Base-by-base conservation (phyloP, 1,140 invertebrate genomes). In the Temnothorax longispinosus region DNA sequence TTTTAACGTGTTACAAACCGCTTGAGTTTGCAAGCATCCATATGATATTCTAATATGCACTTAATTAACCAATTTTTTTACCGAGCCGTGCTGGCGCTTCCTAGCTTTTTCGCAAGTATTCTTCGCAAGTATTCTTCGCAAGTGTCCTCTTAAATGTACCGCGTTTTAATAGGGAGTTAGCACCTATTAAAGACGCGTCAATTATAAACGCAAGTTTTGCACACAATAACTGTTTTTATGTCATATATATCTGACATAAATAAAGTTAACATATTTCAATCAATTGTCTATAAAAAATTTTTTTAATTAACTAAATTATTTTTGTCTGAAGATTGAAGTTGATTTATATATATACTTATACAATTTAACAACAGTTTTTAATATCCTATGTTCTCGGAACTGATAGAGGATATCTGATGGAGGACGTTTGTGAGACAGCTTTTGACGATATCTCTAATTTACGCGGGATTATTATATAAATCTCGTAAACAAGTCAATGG, bases 51-150 rank as follows among this genome's bases (percentile, higher is more conserved):
- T 69, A 44, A 81, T 47, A 81, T 56, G 10, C 11, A 38, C 13
- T 54, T 81, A 67, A 54, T 69, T 81, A 81, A 71, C n/a, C 1
- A 3, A 71, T 81, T 38, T 81, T 78, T 71, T 71, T 58, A 81
- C 3, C 56, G 18, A 44, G 27, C 44, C 8, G 8, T 58, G 47
- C 35, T 69, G n/a, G n/a, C n/a, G 13, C 5, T 54, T 54, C 10
- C 15, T 41, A 10, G 35, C 15, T 67, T 58, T 71, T 58, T 71
- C 3, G 13, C 5, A 38, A 78, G 44, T 41, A 2, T 15, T 56
- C 64, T 81, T 56, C 10, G 13, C 5, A 38, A 78, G 44, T 41
- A 2, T 15, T 56, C 50, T 81, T 56, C 15, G 27, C 27, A 27
- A 27, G 27, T 56, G 5, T 27, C 38, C 15, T 71, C 27, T 81